phyloP scores from a whole-genome alignment of 2,888 invertebrate genomes.

The Stenotaenia linearis region DNA sequence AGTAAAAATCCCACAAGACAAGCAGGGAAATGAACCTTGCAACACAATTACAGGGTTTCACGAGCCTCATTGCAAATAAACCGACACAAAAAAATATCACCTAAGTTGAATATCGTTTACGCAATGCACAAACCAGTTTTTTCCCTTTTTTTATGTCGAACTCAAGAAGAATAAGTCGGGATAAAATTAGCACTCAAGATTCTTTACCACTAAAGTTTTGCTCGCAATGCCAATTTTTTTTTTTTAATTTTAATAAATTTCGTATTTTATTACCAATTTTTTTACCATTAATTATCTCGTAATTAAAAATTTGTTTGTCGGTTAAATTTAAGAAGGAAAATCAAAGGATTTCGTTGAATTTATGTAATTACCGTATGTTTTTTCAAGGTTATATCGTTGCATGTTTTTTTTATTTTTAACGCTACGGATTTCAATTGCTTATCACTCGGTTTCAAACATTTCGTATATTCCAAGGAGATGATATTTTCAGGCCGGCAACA shows the following conservation, averaged over 20 bases:
- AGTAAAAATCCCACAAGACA: background rate
- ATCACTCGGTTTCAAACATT: background rate
- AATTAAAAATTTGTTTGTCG: too few species aligned
- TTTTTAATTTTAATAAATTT: background rate
- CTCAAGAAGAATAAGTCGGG: background rate
- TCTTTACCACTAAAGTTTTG: background rate
- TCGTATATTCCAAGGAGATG: background rate
- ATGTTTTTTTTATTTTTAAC: background rate
- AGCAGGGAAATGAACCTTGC: background rate
- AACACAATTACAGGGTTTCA: background rate
- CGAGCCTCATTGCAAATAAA: background rate
- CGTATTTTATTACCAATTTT: too few species aligned
- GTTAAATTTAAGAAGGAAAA: too few species aligned
- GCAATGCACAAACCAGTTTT: background rate
- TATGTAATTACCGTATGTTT: background rate
- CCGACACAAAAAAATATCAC: background rate
- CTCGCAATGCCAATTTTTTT: background rate
- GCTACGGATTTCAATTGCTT: background rate
- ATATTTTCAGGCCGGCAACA: background rate
- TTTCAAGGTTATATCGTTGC: background rate
- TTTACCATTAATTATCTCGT: too few species aligned
- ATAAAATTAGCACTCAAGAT: background rate
- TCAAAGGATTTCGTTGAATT: background rate
- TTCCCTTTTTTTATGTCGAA: background rate
- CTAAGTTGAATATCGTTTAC: background rate